Conservation (phyloP, 1,140 invertebrate species). For the Sminthurides bifidus region DNA sequence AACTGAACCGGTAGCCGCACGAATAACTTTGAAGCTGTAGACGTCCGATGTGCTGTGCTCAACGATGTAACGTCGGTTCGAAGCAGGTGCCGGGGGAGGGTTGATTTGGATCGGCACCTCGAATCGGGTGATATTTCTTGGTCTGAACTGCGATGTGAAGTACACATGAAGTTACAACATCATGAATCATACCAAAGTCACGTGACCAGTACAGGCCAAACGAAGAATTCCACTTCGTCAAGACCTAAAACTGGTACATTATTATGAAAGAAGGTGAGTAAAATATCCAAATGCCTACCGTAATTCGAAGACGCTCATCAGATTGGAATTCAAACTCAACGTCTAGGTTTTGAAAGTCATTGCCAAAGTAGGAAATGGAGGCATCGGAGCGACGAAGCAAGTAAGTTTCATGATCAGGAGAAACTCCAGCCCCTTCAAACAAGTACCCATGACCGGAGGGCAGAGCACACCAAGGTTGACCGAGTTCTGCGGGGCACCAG, state of each 20-base stretch:
- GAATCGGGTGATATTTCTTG: constrained; percentile 10
- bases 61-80: constrained; percentile 12
- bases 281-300: neutral
- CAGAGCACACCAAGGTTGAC: neutral
- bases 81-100: neutral
- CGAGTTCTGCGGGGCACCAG: neutral
- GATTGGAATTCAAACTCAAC: constrained; percentile 19
- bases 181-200: no score
- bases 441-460: constrained; percentile 2
- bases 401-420: no score
- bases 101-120: constrained; percentile 27
- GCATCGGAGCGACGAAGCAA: no score
- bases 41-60: constrained; percentile 6
- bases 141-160: no score
- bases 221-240: neutral
- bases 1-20: neutral
- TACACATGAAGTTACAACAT: no score
- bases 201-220: constrained; percentile 4
- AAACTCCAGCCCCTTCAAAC: no score
- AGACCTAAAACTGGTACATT: neutral
- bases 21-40: constrained; percentile 23
- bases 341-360: neutral
- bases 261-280: neutral
- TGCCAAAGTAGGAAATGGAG: constrained; percentile 1
- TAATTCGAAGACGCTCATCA: constrained; percentile 22